Evolutionary conservation across 2,888 invertebrate species (phyloP), one percentile per base, ranked within the genome.

Genomic region (Scotopteryx bipunctaria): DNA sequence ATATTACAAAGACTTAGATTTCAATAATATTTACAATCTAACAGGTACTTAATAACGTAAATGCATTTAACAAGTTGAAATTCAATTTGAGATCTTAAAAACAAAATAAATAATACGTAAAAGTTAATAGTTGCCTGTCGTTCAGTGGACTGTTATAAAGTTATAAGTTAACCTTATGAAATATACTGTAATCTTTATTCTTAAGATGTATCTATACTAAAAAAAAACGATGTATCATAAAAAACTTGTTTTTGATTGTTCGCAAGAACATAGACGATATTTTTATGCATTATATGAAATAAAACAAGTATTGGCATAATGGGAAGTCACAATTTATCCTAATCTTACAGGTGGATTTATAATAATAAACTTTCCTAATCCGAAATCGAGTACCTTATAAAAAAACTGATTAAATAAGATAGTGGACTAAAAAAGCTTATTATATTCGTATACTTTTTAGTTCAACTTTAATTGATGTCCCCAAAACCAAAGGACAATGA

Each of bases 401-500:
- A n/a, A n/a, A n/a, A n/a, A n/a, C n/a, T n/a, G n/a, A n/a, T n/a
- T n/a, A n/a, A n/a, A n/a, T n/a, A n/a, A n/a, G n/a, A n/a, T n/a
- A n/a, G n/a, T n/a, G 19, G 19, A 36, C 13, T 41, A 0, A 16
- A 27, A 14, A 8, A 4, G 31, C 14, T 42, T n/a, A 15, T 21
- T n/a, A 25, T n/a, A n/a, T n/a, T n/a, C n/a, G n/a, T n/a, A 8
- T 5, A n/a, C 9, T 27, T 32, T 19, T n/a, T 23, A 21, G 17
- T n/a, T 21, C n/a, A 15, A 35, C 16, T 15, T 23, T 49, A 37
- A 2, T 38, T 13, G 1, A 46, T 19, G 16, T 52, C 42, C 11
- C 36, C 46, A 37, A 46, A 32, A 14, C 45, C 51, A 11, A 31
- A 53, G 25, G 42, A 31, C 40, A 48, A 27, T 16, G 53, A 29